These are phyloP conservation scores for Ochropacha duplaris DNA, from an alignment of 2,888 invertebrate species.

Conservation along the genomic window DNA sequence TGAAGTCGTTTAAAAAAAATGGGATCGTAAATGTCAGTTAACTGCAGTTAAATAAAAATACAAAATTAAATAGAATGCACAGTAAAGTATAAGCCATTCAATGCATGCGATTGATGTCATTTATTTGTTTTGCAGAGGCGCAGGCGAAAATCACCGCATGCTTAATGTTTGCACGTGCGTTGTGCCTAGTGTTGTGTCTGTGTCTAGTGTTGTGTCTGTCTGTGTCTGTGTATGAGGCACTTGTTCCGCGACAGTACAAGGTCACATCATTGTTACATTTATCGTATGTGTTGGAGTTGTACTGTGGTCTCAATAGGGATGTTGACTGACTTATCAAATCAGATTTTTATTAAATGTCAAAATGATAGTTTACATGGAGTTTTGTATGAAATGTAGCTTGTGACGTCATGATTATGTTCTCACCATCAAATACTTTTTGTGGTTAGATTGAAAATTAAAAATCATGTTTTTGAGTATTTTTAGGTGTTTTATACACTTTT, in stretches of 20 bases:
- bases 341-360: too few relatives aligned
- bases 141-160: slow-evolving; percentile 77
- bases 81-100: slow-evolving; percentile 12
- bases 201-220: slow-evolving; percentile 17
- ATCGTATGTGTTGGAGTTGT: not conserved
- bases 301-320: not conserved
- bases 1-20: too few relatives aligned
- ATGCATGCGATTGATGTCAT: slow-evolving; percentile 38
- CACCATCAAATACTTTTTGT: too few relatives aligned
- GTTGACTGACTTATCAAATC: too few relatives aligned
- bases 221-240: slow-evolving; percentile 20
- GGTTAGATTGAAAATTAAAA: too few relatives aligned
- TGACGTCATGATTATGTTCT: too few relatives aligned
- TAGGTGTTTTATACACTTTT: too few relatives aligned
- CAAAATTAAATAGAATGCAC: not conserved
- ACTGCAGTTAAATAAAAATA: not conserved
- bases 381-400: too few relatives aligned
- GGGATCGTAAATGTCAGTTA: too few relatives aligned
- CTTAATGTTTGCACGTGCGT: slow-evolving; percentile 63
- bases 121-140: slow-evolving; percentile 75
- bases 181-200: slow-evolving; percentile 16
- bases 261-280: not conserved
- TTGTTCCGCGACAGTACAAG: not conserved
- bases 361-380: too few relatives aligned
- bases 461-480: too few relatives aligned